Evolutionary conservation across 2,113 vertebrate genomes (phyloP).

Genomic region (Mustela nigripes): DNA sequence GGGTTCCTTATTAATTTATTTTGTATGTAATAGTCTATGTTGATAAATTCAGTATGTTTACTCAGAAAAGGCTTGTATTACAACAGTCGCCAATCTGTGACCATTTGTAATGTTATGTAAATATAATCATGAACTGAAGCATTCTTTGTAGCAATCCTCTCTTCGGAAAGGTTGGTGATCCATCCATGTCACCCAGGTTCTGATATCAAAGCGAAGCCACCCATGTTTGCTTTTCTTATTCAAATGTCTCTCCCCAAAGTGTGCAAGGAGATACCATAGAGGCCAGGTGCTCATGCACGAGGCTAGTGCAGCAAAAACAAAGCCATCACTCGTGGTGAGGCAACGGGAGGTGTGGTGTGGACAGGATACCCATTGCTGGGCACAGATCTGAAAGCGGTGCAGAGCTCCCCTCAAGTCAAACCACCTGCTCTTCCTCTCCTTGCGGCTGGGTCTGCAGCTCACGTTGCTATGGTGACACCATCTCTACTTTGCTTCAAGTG

Average conservation of each 20-base stretch:
- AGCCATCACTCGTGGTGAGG: rapidly evolving
- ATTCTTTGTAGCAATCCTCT: not conserved
- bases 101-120: conserved; percentile 16
- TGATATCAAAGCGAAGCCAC: not conserved
- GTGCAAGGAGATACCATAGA: not conserved
- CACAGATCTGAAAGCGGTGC: not conserved
- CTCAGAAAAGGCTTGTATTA: not conserved
- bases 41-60: conserved; percentile 14
- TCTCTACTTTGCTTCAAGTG: not conserved
- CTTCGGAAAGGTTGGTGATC: not conserved
- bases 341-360: not conserved
- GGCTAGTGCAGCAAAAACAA: not conserved
- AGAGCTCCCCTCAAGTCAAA: not conserved
- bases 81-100: rapidly evolving
- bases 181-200: rapidly evolving
- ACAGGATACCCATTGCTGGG: not conserved
- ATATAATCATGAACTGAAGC: not conserved
- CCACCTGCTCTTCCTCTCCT: conserved; percentile 32
- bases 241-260: not conserved
- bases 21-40: conserved; percentile 11
- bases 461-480: not conserved
- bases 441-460: not conserved
- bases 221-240: too few relatives aligned
- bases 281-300: too few relatives aligned
- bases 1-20: conserved; percentile 72